A percentile compares a stretch with the other conserved stretches of the same genome.
Evolutionary conservation across 2,888 invertebrate species (phyloP).

Genomic region (Megastigmus dorsalis): DNA sequence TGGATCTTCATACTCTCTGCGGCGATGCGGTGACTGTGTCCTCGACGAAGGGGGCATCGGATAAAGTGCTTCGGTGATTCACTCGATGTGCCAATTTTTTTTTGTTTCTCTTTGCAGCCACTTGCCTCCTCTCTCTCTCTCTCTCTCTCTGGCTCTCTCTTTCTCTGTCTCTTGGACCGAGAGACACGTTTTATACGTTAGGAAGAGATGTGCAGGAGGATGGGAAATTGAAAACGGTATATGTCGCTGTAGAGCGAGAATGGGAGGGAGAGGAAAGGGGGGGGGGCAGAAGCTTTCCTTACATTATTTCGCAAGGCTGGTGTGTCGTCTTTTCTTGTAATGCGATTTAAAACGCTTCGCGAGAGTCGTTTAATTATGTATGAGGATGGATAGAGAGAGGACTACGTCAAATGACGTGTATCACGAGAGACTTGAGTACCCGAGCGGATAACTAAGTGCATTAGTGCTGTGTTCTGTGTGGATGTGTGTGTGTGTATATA

Average conservation of each 20-base stretch:
- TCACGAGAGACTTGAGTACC: too few species aligned
- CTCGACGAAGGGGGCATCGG: conserved; percentile 29
- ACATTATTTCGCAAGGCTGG: conserved; percentile 40
- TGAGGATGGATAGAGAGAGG: conserved; percentile 32
- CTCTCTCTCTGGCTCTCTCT: not conserved
- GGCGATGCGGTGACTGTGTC: conserved; percentile 8
- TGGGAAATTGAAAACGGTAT: conserved; percentile 50
- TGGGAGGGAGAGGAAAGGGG: conserved; percentile 7
- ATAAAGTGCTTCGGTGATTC: conserved; percentile 44
- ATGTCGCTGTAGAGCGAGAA: conserved; percentile 12
- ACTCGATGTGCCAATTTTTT: conserved; percentile 47
- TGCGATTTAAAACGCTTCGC: conserved; percentile 26
- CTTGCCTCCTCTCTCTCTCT: too few species aligned
- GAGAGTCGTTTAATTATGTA: conserved; percentile 49
- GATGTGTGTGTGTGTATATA: too few species aligned
- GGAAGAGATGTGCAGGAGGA: not conserved
- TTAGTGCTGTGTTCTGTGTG: conserved; percentile 4
- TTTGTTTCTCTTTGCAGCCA: not conserved
- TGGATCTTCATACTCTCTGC: conserved; percentile 28
- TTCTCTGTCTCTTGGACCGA: not conserved
- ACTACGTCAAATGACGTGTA: too few species aligned
- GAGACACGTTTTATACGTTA: conserved; percentile 26
- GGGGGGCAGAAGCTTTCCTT: conserved; percentile 13
- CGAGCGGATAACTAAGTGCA: not conserved
- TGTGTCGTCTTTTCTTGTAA: conserved; percentile 2